A percentile compares a stretch with the other conserved stretches of the same genome.
Conservation (phyloP, 2,797 vertebrate genomes). For the Euphonia xanthogaster region DNA sequence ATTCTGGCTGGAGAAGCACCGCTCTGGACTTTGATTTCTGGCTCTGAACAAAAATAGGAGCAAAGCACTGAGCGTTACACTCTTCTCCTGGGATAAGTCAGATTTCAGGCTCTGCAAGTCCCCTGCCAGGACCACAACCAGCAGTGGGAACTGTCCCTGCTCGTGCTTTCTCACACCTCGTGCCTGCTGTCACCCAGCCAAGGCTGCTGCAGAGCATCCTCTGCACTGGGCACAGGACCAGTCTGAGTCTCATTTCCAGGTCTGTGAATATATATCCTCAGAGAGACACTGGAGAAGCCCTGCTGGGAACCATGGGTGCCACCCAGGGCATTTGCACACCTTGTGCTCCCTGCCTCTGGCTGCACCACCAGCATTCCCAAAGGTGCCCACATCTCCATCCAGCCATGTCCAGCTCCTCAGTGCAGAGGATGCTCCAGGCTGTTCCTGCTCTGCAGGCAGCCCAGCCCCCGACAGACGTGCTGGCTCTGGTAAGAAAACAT, state of each 20-base stretch:
- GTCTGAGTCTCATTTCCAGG: neutral
- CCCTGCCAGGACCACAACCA: neutral
- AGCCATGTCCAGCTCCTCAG: neutral
- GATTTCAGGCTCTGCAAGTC: neutral
- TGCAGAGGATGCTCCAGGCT: neutral
- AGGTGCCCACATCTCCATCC: neutral
- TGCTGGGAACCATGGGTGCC: neutral
- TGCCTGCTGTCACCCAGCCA: neutral
- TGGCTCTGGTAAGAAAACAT: neutral
- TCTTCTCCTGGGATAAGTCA: neutral
- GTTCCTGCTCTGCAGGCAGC: neutral
- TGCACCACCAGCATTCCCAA: neutral
- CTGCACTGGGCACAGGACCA: neutral
- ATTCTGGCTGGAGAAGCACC: neutral
- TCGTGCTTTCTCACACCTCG: neutral
- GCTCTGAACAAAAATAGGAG: neutral
- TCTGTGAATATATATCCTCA: neutral
- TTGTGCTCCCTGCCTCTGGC: neutral
- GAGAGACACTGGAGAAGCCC: neutral
- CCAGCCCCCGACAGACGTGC: rapidly evolving
- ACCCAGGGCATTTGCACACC: rapidly evolving
- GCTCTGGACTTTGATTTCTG: conserved; percentile 59
- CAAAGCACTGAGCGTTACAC: neutral
- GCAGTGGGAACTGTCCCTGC: neutral
- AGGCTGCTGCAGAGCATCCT: neutral